Percentiles rank a stretch among this genome's conserved stretches.
Evolutionary conservation across 1,140 invertebrate genomes (phyloP).

Genomic region (Sinella curviseta): DNA sequence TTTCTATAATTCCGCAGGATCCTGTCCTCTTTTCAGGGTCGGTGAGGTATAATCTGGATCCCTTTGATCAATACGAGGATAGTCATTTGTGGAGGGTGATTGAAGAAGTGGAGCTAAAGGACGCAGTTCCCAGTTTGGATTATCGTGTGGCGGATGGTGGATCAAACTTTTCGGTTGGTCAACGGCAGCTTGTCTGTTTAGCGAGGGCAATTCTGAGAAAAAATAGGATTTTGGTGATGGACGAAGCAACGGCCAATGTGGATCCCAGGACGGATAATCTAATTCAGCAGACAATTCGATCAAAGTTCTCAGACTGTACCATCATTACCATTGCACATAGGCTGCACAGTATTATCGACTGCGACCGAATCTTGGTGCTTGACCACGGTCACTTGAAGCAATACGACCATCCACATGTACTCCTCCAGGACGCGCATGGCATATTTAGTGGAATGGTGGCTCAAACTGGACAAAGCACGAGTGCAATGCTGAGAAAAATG

Average conservation of each 20-base stretch:
- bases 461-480: too few species aligned
- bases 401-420: neutral
- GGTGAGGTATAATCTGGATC: constrained; percentile 82
- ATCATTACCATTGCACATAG: constrained; percentile 84
- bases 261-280: constrained; percentile 67
- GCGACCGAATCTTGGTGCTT: too few species aligned
- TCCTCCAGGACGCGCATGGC: neutral
- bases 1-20: constrained; percentile 84
- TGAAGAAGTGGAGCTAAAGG: constrained; percentile 61
- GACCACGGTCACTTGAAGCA: neutral
- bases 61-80: constrained; percentile 73
- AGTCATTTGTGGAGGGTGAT: constrained; percentile 66
- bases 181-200: constrained; percentile 57
- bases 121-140: constrained; percentile 52
- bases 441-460: too few species aligned
- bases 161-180: constrained; percentile 57
- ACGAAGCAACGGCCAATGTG: constrained; percentile 73
- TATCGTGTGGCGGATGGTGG: constrained; percentile 55
- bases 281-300: constrained; percentile 72
- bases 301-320: constrained; percentile 71
- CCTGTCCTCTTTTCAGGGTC: constrained; percentile 83
- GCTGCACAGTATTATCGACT: constrained; percentile 18
- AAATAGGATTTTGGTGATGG: constrained; percentile 64
- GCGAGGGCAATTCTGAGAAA: constrained; percentile 66
- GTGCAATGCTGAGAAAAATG: neutral